These are phyloP conservation scores for Frankliniella intonsa DNA, from an alignment of 2,888 invertebrate species.

Conservation along the genomic window DNA sequence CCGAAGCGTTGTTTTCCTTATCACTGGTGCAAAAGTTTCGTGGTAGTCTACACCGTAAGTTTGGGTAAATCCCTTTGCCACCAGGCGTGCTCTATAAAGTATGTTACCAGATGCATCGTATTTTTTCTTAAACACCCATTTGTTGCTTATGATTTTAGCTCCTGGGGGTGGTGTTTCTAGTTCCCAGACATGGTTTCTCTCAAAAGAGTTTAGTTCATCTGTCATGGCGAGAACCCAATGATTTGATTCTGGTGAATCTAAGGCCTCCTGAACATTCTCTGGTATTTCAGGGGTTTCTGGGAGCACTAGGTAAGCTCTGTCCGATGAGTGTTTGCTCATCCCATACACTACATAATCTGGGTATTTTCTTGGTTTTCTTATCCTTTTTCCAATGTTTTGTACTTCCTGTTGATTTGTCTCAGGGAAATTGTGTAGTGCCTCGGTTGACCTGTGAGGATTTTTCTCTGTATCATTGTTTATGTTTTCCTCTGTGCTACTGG, in stretches of 20 bases:
- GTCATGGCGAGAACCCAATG: constrained; percentile 31
- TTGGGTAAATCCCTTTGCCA: constrained; percentile 41
- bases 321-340: too few relatives aligned
- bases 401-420: too few relatives aligned
- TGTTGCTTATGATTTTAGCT: constrained; percentile 33
- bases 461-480: too few relatives aligned
- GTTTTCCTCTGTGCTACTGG: too few relatives aligned
- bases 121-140: constrained; percentile 41
- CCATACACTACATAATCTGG: too few relatives aligned
- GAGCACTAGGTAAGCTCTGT: too few relatives aligned
- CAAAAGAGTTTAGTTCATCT: constrained; percentile 27
- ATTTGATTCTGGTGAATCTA: background rate
- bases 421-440: too few relatives aligned
- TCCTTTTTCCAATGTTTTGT: too few relatives aligned
- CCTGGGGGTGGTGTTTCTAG: constrained; percentile 27
- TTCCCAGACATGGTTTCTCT: constrained; percentile 33
- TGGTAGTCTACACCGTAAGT: constrained; percentile 40
- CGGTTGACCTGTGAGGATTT: too few relatives aligned
- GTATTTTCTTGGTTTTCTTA: too few relatives aligned
- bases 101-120: constrained; percentile 37
- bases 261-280: too few relatives aligned
- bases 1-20: constrained; percentile 37
- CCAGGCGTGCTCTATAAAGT: constrained; percentile 41
- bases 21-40: constrained; percentile 43
- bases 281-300: too few relatives aligned